Conservation (phyloP, 2,888 invertebrate genomes). For the Baccha elongata region DNA sequence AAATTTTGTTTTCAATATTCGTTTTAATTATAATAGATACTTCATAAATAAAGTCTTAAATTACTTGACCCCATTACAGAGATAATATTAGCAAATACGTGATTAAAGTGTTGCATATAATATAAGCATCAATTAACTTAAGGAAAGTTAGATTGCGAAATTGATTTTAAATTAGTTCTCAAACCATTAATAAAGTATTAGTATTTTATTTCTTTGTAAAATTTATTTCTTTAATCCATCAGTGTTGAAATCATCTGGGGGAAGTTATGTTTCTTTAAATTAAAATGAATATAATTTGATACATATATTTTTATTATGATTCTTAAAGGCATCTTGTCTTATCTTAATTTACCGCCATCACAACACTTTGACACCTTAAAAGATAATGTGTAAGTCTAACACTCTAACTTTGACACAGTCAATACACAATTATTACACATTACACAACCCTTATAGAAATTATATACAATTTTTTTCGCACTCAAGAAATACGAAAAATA, state of each 20-base stretch:
- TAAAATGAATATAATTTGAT: slow-evolving; percentile 49
- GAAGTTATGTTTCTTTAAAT: background rate
- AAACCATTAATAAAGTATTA: no score
- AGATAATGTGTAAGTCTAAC: slow-evolving; percentile 48
- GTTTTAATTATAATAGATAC: no score
- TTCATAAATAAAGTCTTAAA: no score
- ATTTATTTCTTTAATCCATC: slow-evolving; percentile 28
- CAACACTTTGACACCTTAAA: slow-evolving; percentile 55
- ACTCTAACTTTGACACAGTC: slow-evolving; percentile 46
- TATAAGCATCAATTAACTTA: slow-evolving; percentile 54
- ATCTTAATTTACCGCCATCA: slow-evolving; percentile 53
- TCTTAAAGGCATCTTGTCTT: slow-evolving; percentile 28
- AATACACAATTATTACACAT: no score
- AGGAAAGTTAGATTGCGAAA: slow-evolving; percentile 58
- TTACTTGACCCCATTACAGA: no score
- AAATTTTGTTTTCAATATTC: no score
- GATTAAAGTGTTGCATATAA: background rate
- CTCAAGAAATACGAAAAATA: background rate
- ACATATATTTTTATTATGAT: slow-evolving; percentile 50
- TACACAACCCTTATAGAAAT: slow-evolving; percentile 1
- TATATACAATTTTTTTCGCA: slow-evolving; percentile 21
- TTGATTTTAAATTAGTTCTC: slow-evolving; percentile 53
- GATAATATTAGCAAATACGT: background rate
- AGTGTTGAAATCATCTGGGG: slow-evolving; percentile 8
- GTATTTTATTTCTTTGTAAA: background rate